These are phyloP conservation scores for Dryas iulia DNA, from an alignment of 1,140 invertebrate genomes.

Conservation along the genomic window DNA sequence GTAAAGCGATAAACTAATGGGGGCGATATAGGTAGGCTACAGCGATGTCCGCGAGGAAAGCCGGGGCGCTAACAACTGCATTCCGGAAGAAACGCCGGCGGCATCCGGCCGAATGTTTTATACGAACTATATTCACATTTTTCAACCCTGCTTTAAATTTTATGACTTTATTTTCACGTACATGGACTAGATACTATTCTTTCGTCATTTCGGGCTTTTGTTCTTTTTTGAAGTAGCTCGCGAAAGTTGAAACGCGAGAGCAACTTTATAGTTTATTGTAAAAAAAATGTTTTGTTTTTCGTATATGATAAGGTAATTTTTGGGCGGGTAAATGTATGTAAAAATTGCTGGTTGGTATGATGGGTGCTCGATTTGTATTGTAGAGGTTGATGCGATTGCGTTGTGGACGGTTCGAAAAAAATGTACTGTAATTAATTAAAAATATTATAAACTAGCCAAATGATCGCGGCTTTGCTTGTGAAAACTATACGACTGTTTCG, in stretches of 20 bases:
- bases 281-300: background rate
- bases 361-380: background rate
- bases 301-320: background rate
- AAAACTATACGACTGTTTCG: no score
- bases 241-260: slow-evolving; percentile 3
- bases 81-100: slow-evolving; percentile 66
- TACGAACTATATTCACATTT: slow-evolving; percentile 52
- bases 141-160: slow-evolving; percentile 41
- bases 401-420: no score
- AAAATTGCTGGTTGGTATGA: background rate
- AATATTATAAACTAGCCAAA: no score
- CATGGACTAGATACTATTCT: slow-evolving; percentile 18
- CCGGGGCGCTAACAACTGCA: slow-evolving; percentile 65
- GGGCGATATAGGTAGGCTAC: background rate
- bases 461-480: no score
- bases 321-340: background rate
- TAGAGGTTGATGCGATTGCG: background rate
- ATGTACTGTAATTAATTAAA: no score
- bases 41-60: slow-evolving; percentile 61
- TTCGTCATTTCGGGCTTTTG: slow-evolving; percentile 12
- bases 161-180: slow-evolving; percentile 33
- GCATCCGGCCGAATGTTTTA: slow-evolving; percentile 65
- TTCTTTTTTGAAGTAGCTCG: slow-evolving; percentile 8
- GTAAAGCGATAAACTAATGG: background rate
- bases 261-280: slow-evolving; percentile 6